Percentiles rank a stretch among this genome's conserved stretches.
These are phyloP conservation scores for Nephrotoma guestfalica DNA, from an alignment of 2,888 invertebrate species.

Conservation along the genomic window DNA sequence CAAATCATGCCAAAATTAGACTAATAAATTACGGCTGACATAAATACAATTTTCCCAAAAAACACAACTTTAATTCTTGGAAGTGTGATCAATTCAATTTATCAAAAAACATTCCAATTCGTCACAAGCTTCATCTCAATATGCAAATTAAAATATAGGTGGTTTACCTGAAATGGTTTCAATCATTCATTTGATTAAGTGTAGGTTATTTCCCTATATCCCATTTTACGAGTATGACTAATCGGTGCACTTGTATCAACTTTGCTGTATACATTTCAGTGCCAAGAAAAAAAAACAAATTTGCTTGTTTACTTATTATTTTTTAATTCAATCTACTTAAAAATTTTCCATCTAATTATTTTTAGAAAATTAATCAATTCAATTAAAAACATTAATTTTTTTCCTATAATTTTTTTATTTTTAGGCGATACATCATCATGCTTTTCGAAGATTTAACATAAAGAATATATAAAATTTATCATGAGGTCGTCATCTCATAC, in stretches of 20 bases:
- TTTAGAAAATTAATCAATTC: background rate
- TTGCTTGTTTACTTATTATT: background rate
- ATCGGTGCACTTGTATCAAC: background rate
- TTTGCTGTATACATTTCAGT: background rate
- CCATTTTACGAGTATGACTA: background rate
- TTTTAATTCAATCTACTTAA: background rate
- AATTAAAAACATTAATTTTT: background rate
- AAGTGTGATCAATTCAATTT: background rate
- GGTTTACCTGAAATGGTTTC: background rate
- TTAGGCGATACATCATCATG: conserved; percentile 17
- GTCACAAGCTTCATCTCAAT: background rate
- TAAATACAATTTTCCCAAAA: too few relatives aligned
- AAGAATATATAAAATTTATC: conserved; percentile 20
- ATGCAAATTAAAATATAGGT: background rate
- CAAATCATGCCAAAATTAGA: too few relatives aligned
- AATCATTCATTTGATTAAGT: background rate
- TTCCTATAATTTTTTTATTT: conserved; percentile 5
- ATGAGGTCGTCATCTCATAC: conserved; percentile 33
- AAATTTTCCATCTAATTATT: background rate
- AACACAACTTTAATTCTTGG: background rate
- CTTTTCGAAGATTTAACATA: conserved; percentile 23
- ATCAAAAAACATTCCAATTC: background rate
- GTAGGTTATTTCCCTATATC: background rate
- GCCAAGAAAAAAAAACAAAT: background rate
- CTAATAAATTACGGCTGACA: too few relatives aligned